Base-by-base conservation (phyloP, 37 sponge, comb jelly and placozoan genomes). In the Eunapius fragilis region DNA sequence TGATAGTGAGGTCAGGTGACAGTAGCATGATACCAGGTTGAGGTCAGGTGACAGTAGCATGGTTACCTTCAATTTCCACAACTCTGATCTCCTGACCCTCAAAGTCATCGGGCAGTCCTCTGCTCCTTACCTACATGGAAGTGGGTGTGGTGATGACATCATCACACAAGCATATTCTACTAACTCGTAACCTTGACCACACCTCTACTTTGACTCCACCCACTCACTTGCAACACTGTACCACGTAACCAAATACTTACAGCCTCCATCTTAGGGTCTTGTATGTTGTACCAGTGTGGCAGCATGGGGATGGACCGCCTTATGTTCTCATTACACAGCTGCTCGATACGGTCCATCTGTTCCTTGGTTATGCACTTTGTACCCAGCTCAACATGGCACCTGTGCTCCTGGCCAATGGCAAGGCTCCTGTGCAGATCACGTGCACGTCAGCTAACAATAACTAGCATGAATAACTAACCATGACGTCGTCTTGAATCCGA, bases 31-130 rank as follows among this genome's bases (percentile, higher is more conserved):
- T 19, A 13, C 14, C 19, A 23, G n/a, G n/a, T n/a, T n/a, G 71
- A 25, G 71, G 11, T 25, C 28, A 70, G 28, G 71, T 30, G 28
- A 70, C 71, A 13, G 71, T 70, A 41, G 41, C 41, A 41, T 3
- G 32, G 7, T 92, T 85, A 78, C 95, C 98, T 82, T 86, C 82
- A 31, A 98, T 98, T 67, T 98, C 97, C 72, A 98, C 91, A 36
- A 98, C 97, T 49, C 99, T 74, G 23, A 98, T 93, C 25, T 86
- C 71, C 25, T 81, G 67, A 2, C 98, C 99, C 19, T 84, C 94
- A 81, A 92, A 90, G 67, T 96, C 97, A 85, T 92, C 97, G 75
- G 99, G 99, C 19, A 98, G 85, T 13, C 99, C 99, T 31, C 99
- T 71, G 28, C 91, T 84, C 14, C 97, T 73, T 19, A 95, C 89